Percentiles rank a stretch among this genome's conserved stretches.
Conservation (phyloP, 2,797 vertebrate genomes). For the Hypotaenidia philippensis region DNA sequence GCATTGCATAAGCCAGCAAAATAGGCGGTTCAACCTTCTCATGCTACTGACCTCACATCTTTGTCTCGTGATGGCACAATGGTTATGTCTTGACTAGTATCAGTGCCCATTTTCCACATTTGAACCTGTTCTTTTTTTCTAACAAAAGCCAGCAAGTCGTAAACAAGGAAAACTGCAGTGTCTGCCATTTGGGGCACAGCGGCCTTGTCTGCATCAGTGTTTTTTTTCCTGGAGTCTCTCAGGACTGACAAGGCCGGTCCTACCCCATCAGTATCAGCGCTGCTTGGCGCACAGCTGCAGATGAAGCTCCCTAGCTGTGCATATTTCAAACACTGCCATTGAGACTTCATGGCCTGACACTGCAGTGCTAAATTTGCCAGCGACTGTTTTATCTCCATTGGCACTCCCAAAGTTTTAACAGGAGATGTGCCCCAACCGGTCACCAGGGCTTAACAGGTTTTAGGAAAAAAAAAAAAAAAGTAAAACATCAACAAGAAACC, state of each 20-base stretch:
- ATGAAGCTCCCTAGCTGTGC: neutral
- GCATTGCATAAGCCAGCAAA: neutral
- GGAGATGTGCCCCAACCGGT: neutral
- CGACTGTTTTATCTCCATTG: neutral
- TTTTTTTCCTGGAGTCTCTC: neutral
- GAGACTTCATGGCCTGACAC: neutral
- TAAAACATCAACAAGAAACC: neutral
- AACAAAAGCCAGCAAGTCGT: constrained; percentile 1
- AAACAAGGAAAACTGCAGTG: neutral
- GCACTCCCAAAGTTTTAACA: neutral
- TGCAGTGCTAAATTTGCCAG: neutral
- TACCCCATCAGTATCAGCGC: neutral
- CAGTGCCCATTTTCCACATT: neutral
- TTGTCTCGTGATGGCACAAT: neutral
- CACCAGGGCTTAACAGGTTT: neutral
- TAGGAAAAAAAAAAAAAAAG: neutral
- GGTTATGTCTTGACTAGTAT: neutral
- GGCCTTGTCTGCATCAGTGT: neutral
- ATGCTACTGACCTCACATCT: rapidly evolving
- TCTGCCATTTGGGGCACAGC: neutral
- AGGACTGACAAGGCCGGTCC: neutral
- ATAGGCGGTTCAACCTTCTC: neutral
- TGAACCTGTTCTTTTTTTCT: neutral
- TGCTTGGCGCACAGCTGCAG: neutral
- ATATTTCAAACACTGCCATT: neutral